Base-by-base conservation (phyloP, 1,140 invertebrate genomes). In the Cyrtorhinus lividipennis region DNA sequence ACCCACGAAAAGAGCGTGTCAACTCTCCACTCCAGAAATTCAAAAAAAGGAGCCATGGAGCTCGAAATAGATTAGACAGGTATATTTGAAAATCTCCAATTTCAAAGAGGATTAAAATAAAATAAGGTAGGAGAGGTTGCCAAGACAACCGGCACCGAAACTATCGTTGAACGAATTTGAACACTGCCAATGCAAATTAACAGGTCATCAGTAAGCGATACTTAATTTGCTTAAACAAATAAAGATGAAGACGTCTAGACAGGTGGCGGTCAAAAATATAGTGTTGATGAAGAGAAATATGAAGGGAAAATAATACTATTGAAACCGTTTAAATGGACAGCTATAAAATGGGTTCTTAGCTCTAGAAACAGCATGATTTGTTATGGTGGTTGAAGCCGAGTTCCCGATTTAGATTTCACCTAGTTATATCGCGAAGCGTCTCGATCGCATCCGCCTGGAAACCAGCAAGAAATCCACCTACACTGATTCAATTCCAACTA, bases 381-480 rank as follows among this genome's bases (percentile, higher is more conserved):
- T 63, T 63, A 24, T 20, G 27, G 48, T 25, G 61, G 25, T 56
- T 53, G 48, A 30, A 60, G 25, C 8, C 59, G 20, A 46, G 26
- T 12, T 46, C 62, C 62, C 22, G 56, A 63, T 59, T 58, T 63
- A 63, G 62, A 58, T 27, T 59, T 63, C 62, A 63, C 62, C 62
- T 59, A 63, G 56, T 63, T 24, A 57, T 27, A 56, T 63, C 48
- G 5, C 48, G 53, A 63, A 30, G 27, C 24, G 1, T 62, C 46
- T 1, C 30, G 30, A 38, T 38, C 30, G 30, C 30, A 38, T 38
- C 30, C 30, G 30, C 30, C 30, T 38, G 30, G 30, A 38, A 38
- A 38, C 30, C 5, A 5, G 30, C 15, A 8, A 38, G 15, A 38
- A 38, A 38, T 5, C 30, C 30, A 8, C 30, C 30, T 15, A 38